Evolutionary conservation across 2,888 invertebrate species (phyloP), one percentile per base, ranked within the genome.

Genomic region (Habrosyne pyritoides): DNA sequence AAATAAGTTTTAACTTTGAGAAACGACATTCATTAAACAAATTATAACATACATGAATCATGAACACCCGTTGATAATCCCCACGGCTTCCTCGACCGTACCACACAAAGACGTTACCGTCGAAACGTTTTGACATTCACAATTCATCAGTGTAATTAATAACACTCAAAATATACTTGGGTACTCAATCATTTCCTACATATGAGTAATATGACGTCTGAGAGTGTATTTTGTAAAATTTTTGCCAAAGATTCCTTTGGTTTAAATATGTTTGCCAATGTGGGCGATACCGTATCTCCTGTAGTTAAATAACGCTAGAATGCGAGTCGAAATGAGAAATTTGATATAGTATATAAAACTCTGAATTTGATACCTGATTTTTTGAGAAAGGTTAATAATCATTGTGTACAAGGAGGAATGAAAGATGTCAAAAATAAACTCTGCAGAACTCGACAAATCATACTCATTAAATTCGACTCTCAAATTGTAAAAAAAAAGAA

Each of bases 71-170:
- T 26, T 12, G 10, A 26, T 30, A 21, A 53, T 47, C 53, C n/a
- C 22, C 30, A 21, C 21, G 26, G 22, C 36, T 56, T 55, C 56
- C 60, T 60, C 59, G 33, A 33, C 33, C 33, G n/a, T 46, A 53
- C 52, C 30, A 21, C 49, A 61, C 55, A 51, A 48, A 69, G 66
- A 66, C 47, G 54, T 59, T 52, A 55, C 63, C 36, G 60, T 61
- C 62, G 33, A 64, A 66, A 70, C 63, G 55, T 64, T 66, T 63
- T 67, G 77, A 70, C 73, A 64, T 54, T 53, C 53, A 73, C 71
- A 70, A 73, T 72, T 76, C 63, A 67, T 66, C 60, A 30, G 24
- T 4, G 42, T 66, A 67, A 76, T 70, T 73, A 72, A 71, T 72
- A 64, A 64, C 52, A 61, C 57, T 60, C 53, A 22, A 68, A 66